Conservation (phyloP, 1,140 invertebrate genomes). For the Drosophila repletoides region DNA sequence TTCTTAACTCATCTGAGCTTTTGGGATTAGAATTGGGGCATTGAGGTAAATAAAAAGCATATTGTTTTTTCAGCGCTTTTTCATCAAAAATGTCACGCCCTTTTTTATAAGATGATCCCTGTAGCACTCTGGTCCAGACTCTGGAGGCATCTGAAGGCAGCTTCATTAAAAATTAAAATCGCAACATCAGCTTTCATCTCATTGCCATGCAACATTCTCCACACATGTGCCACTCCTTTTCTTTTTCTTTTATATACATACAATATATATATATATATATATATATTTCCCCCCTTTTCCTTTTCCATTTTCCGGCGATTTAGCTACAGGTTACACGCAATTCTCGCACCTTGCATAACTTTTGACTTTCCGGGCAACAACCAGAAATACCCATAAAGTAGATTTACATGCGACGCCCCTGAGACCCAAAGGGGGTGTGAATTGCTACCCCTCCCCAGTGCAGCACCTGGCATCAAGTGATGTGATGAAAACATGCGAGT, state of each 20-base stretch:
- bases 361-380: constrained; percentile 36
- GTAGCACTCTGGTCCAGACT: constrained; percentile 1
- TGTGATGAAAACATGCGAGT: neutral
- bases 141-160: constrained; percentile 1
- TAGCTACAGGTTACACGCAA: constrained; percentile 53
- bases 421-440: too few relatives aligned
- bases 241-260: too few relatives aligned
- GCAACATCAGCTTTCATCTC: constrained; percentile 25
- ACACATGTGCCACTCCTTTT: constrained; percentile 16
- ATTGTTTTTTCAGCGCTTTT: constrained; percentile 19
- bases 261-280: too few relatives aligned
- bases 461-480: neutral
- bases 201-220: neutral
- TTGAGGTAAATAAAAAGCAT: constrained; percentile 44
- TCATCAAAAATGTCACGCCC: constrained; percentile 26
- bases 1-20: constrained; percentile 3
- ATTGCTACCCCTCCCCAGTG: too few relatives aligned
- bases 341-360: constrained; percentile 44
- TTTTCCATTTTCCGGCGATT: constrained; percentile 34
- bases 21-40: constrained; percentile 3
- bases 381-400: constrained; percentile 39
- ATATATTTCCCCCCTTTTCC: neutral
- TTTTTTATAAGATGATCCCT: constrained; percentile 27
- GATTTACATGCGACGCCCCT: constrained; percentile 66
- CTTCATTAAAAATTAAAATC: constrained; percentile 71